Conservation (phyloP, 2,113 vertebrate genomes). For the Hassar affinis region DNA sequence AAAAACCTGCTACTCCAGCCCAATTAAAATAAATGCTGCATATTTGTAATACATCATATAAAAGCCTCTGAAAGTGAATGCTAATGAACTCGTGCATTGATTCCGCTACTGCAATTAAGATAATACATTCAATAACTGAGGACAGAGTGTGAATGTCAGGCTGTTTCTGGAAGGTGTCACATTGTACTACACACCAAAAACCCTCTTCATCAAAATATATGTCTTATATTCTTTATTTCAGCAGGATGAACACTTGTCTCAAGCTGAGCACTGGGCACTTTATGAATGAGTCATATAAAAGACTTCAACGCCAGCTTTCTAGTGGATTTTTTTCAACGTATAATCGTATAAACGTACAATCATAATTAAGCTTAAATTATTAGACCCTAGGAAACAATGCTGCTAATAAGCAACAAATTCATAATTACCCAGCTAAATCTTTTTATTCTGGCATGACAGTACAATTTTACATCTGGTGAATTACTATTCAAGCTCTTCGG, state of each 20-base stretch:
- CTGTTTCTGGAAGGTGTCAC: conserved; percentile 57
- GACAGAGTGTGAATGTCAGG: conserved; percentile 55
- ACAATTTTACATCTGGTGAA: conserved; percentile 11
- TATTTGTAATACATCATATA: conserved; percentile 59
- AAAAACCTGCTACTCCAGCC: conserved; percentile 52
- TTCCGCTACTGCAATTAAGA: conserved; percentile 64
- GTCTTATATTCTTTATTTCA: conserved; percentile 2
- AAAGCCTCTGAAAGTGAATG: conserved; percentile 57
- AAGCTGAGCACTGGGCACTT: neutral
- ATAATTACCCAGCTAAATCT: neutral
- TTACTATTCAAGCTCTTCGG: neutral
- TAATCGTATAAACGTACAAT: neutral
- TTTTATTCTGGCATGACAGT: neutral
- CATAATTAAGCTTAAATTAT: neutral
- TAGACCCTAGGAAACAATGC: conserved; percentile 4
- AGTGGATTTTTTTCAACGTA: neutral
- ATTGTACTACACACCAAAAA: conserved; percentile 27
- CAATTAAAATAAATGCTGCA: conserved; percentile 59
- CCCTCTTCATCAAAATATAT: neutral
- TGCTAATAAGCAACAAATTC: neutral
- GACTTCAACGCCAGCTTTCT: neutral
- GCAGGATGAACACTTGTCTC: neutral
- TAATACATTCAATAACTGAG: conserved; percentile 58
- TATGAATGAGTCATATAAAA: neutral
- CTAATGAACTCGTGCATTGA: conserved; percentile 66